phyloP scores from a whole-genome alignment of 2,113 vertebrate genomes.

The Chascanopsetta lugubris region DNA sequence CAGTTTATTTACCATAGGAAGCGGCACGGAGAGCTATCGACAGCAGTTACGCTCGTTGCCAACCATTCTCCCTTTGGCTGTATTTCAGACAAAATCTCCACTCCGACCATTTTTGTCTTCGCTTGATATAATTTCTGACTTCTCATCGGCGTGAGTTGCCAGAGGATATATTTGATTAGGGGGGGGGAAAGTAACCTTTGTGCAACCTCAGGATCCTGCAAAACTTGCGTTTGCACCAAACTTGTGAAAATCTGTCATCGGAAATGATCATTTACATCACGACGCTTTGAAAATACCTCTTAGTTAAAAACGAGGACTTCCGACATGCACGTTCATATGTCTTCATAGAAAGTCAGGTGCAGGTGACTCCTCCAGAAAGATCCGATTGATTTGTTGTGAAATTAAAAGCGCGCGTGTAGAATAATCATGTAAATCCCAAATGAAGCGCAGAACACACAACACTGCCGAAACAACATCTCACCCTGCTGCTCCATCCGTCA shows the following conservation, averaged over 20 bases:
- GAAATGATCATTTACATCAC: constrained; percentile 20
- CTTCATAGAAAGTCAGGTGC: not conserved
- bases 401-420: constrained; percentile 17
- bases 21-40: not conserved
- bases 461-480: constrained; percentile 39
- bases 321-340: not conserved
- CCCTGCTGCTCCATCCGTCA: constrained; percentile 57
- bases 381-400: not conserved
- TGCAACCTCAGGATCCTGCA: constrained; percentile 26
- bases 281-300: constrained; percentile 14
- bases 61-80: not conserved
- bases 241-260: constrained; percentile 5
- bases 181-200: constrained; percentile 33
- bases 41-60: constrained; percentile 21
- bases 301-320: not conserved
- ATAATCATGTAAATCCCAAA: constrained; percentile 54
- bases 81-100: not conserved
- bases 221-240: constrained; percentile 21
- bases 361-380: not conserved
- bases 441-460: constrained; percentile 46
- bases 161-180: constrained; percentile 48
- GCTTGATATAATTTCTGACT: constrained; percentile 35
- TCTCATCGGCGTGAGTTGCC: constrained; percentile 35
- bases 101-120: constrained; percentile 14
- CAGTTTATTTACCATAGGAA: not conserved